Base-by-base conservation (phyloP, 2,888 invertebrate species). In the Parochlus steinenii region DNA sequence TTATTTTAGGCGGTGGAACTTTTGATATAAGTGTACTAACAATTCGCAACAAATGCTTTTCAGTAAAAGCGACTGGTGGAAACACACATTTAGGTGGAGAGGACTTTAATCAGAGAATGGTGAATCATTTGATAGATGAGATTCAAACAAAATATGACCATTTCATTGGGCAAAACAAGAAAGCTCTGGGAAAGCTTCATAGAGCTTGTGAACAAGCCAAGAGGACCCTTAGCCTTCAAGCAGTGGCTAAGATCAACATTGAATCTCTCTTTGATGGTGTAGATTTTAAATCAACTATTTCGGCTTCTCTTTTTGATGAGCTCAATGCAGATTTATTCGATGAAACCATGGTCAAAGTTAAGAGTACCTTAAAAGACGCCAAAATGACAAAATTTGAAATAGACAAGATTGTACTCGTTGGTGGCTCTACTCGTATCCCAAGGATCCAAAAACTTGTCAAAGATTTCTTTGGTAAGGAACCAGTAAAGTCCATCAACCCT, bases 1-100 rank as follows among this genome's bases (percentile, higher is more conserved):
- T n/a, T n/a, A 93, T 93, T 62, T 66, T 93, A 52, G 93, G 93
- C 35, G 93, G 93, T 50, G 93, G 93, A 43, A 93, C 93, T 22
- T 93, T 93, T 60, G 93, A 93, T 64, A n/a, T n/a, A n/a, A n/a
- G n/a, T n/a, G n/a, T n/a, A 71, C 93, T 93, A 41, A 92, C 92
- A 66, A 93, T 95, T 39, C 89, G 92, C 59, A 90, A 92, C 53
- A 92, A 92, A 2, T 92, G 93, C 11, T 95, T 93, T 57, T 93
- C 93, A 56, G 93, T 93, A 16, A 92, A 92, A 61, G 90, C 92
- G 0, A 93, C 93, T 31, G 92, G 92, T 54, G 93, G 93, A 12
- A 92, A 93, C 61, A 93, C 93, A 0, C 77, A 90, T 61, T 69
- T 93, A 14, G 93, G 93, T 8, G 93, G 93, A 3, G 93, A 93